These are phyloP conservation scores for Melangyna quadrimaculata DNA, from an alignment of 2,888 invertebrate species.

Conservation along the genomic window DNA sequence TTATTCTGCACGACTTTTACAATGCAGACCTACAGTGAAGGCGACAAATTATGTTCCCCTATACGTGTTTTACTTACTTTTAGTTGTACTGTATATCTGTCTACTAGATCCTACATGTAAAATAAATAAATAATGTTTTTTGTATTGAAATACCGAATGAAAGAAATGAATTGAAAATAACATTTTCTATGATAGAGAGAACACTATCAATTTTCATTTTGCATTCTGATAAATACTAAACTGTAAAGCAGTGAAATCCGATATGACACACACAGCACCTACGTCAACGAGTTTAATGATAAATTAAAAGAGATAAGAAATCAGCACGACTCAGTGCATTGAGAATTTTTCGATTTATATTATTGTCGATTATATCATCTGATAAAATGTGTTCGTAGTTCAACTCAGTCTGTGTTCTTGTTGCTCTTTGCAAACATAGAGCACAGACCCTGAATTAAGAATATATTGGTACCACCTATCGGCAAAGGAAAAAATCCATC, in stretches of 20 bases:
- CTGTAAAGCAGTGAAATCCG: slow-evolving; percentile 22
- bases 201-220: slow-evolving; percentile 47
- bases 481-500: slow-evolving; percentile 23
- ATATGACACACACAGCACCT: not conserved
- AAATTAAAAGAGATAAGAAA: slow-evolving; percentile 66
- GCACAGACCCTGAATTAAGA: not conserved
- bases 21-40: not conserved
- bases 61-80: not conserved
- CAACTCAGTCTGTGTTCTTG: not conserved
- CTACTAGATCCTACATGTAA: not conserved
- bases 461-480: slow-evolving; percentile 30
- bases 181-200: slow-evolving; percentile 18
- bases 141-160: not conserved
- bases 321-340: slow-evolving; percentile 60
- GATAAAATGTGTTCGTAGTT: slow-evolving; percentile 17
- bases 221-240: not conserved
- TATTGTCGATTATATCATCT: slow-evolving; percentile 15
- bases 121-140: not conserved
- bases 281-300: slow-evolving; percentile 34
- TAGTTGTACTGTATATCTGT: not conserved
- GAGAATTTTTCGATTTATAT: not conserved
- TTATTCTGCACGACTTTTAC: not conserved
- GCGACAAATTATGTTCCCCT: not conserved
- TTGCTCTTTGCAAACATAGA: too few species aligned
- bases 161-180: not conserved